Evolutionary conservation across 2,113 vertebrate genomes (phyloP).

Genomic region (Epinephelus fuscoguttatus): DNA sequence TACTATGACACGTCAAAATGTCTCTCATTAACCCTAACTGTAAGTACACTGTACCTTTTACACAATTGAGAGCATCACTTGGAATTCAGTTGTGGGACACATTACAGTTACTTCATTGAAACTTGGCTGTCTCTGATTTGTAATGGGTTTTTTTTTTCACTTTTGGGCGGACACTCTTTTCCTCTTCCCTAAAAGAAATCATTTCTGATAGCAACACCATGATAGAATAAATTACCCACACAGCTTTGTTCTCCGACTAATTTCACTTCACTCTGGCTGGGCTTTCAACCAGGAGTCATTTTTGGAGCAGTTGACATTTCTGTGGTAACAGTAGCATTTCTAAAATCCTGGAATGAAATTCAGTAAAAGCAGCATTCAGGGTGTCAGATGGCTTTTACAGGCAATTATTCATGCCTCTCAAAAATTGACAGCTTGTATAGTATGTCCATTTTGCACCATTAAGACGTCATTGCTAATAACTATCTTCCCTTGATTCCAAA

Average conservation of each 20-base stretch:
- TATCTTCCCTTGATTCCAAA: not conserved
- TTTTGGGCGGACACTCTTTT: not conserved
- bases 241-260: not conserved
- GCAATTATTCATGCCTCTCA: not conserved
- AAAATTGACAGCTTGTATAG: not conserved
- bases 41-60: not conserved
- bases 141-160: not conserved
- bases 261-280: not conserved
- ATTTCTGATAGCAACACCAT: not conserved
- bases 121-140: not conserved
- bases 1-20: no score
- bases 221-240: conserved; percentile 11
- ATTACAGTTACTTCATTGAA: not conserved
- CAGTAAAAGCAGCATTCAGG: conserved; percentile 14
- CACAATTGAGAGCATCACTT: not conserved
- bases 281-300: conserved; percentile 12
- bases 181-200: not conserved
- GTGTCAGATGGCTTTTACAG: not conserved
- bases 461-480: not conserved
- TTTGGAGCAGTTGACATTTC: conserved; percentile 34
- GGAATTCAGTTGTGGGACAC: not conserved
- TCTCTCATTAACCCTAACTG: no score
- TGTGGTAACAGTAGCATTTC: conserved; percentile 19
- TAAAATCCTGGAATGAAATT: not conserved
- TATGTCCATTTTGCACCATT: not conserved